phyloP scores from a whole-genome alignment of 1,140 invertebrate species.

The Xylocopa sonorina region DNA sequence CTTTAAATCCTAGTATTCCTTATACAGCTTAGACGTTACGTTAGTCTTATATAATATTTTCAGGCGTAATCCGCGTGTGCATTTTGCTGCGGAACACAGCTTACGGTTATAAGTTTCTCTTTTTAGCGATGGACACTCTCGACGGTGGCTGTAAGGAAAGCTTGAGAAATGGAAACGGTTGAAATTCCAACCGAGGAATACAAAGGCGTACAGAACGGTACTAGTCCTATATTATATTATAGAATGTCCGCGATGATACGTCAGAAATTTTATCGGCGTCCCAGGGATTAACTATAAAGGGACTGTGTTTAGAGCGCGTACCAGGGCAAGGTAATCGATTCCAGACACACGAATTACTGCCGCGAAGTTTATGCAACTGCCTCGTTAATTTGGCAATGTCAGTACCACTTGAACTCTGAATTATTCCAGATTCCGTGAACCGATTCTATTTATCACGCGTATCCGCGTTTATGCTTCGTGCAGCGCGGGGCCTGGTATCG shows the following conservation, averaged over 20 bases:
- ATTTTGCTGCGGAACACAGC: conserved; percentile 3
- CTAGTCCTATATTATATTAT: neutral
- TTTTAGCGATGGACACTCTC: conserved; percentile 9
- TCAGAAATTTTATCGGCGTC: neutral
- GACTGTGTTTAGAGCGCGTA: conserved; percentile 7
- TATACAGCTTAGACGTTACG: neutral
- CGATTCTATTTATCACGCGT: conserved; percentile 21
- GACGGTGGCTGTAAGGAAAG: neutral
- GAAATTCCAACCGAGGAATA: no score
- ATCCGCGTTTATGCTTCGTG: neutral
- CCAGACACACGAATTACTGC: conserved; percentile 56
- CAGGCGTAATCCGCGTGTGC: conserved; percentile 10
- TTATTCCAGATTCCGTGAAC: conserved; percentile 50
- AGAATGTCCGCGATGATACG: neutral
- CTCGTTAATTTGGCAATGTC: conserved; percentile 58
- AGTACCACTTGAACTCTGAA: conserved; percentile 54
- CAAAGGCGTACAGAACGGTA: neutral
- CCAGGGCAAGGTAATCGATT: conserved; percentile 56
- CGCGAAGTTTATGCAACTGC: conserved; percentile 56
- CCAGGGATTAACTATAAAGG: neutral
- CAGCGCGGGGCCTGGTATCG: neutral
- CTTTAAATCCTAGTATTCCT: conserved; percentile 7
- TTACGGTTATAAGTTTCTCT: conserved; percentile 20
- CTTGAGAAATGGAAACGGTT: conserved; percentile 36
- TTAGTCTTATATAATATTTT: conserved; percentile 7